Percentiles rank a stretch among this genome's conserved stretches.
phyloP scores from a whole-genome alignment of 2,797 vertebrate genomes.

The Chlorospingus flavigularis region DNA sequence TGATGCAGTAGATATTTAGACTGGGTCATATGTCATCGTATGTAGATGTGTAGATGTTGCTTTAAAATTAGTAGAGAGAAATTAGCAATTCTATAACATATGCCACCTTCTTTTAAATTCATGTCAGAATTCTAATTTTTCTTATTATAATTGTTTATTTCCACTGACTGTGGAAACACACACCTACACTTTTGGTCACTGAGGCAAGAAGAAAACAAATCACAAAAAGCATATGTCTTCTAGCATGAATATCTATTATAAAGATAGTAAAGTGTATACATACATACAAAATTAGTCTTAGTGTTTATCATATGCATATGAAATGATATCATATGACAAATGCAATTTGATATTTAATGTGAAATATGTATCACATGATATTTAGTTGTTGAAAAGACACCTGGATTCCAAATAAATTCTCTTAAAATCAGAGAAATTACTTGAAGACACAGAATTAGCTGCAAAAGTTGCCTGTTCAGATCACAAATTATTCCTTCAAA shows the following conservation, averaged over 20 bases:
- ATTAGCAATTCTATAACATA: background rate
- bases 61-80: background rate
- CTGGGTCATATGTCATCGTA: background rate
- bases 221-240: background rate
- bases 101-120: background rate
- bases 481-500: background rate
- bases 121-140: background rate
- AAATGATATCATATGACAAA: background rate
- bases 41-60: background rate
- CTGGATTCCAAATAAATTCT: background rate
- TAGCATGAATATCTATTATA: background rate
- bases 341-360: background rate
- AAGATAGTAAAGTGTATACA: fast-evolving
- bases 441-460: background rate
- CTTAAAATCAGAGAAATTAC: background rate
- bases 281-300: background rate
- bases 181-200: background rate
- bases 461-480: background rate
- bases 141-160: background rate
- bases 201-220: background rate
- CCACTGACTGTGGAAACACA: background rate
- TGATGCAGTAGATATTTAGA: background rate
- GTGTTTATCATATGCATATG: fast-evolving
- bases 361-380: background rate
- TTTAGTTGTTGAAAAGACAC: background rate